Conservation (phyloP, 2,888 invertebrate genomes). For the Troglohyphantes excavatus region DNA sequence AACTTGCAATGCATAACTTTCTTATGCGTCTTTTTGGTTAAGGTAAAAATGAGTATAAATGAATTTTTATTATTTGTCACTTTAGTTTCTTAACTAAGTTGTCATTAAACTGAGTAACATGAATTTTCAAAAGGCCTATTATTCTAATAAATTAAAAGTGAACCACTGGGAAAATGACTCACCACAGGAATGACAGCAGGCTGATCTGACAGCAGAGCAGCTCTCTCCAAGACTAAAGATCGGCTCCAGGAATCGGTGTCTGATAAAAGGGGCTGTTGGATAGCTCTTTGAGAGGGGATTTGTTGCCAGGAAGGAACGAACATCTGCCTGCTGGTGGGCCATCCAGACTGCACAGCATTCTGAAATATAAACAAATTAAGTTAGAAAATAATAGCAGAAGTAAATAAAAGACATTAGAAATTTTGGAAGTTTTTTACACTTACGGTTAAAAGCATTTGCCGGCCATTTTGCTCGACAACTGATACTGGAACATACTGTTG, state of each 20-base stretch:
- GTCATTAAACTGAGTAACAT: too few species aligned
- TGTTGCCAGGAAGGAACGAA: constrained; percentile 92
- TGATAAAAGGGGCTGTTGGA: constrained; percentile 81
- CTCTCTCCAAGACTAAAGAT: constrained; percentile 89
- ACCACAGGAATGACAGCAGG: constrained; percentile 81
- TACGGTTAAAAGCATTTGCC: constrained; percentile 89
- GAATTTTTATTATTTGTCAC: too few species aligned
- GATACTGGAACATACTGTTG: constrained; percentile 97
- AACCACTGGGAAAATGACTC: too few species aligned
- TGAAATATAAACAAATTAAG: constrained; percentile 9
- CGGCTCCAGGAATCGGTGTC: constrained; percentile 88
- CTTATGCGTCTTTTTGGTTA: too few species aligned
- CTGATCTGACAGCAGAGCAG: constrained; percentile 87
- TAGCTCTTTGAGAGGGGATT: constrained; percentile 84
- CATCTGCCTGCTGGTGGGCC: constrained; percentile 89
- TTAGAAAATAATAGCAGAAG: background rate
- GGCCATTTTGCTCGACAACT: constrained; percentile 92
- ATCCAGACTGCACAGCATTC: constrained; percentile 88
- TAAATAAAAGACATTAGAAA: background rate
- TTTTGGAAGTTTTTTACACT: constrained; percentile 80
- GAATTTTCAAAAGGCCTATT: too few species aligned
- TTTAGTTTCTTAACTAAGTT: too few species aligned
- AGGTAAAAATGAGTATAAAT: too few species aligned
- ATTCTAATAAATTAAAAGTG: too few species aligned
- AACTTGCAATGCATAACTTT: too few species aligned